Percentiles rank a stretch among this genome's conserved stretches.
Conservation (phyloP, 2,888 invertebrate genomes). For the Cheilosia vulpina region DNA sequence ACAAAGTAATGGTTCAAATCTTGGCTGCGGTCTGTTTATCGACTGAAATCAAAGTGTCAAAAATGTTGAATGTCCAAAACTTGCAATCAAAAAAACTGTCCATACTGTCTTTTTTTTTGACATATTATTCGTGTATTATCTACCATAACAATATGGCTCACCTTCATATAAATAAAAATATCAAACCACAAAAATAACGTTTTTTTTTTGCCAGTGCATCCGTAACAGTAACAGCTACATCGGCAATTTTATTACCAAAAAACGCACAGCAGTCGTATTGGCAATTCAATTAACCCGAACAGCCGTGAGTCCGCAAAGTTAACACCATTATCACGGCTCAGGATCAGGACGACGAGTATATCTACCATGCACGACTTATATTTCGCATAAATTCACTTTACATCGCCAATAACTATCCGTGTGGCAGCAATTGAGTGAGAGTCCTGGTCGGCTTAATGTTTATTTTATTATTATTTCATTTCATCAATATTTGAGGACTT, state of each 20-base stretch:
- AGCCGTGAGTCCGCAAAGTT: slow-evolving; percentile 3
- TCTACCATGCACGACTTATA: neutral
- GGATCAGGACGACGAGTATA: neutral
- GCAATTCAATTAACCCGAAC: slow-evolving; percentile 26
- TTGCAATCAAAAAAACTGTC: too few species aligned
- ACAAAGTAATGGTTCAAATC: too few species aligned
- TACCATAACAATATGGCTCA: too few species aligned
- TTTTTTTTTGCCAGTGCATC: too few species aligned
- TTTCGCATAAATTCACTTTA: slow-evolving; percentile 40
- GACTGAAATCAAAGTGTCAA: too few species aligned
- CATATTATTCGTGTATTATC: too few species aligned
- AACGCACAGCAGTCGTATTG: neutral
- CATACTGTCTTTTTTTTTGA: too few species aligned
- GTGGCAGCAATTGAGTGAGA: neutral
- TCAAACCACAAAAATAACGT: too few species aligned
- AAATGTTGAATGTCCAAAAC: too few species aligned
- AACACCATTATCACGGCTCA: slow-evolving; percentile 3
- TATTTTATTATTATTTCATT: slow-evolving; percentile 9
- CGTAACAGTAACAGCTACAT: neutral
- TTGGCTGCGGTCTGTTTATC: too few species aligned
- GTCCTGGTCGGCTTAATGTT: slow-evolving; percentile 6
- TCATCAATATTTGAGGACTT: slow-evolving; percentile 32
- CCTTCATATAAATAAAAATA: too few species aligned
- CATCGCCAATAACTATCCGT: slow-evolving; percentile 12
- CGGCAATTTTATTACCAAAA: neutral